A percentile compares a stretch with the other conserved stretches of the same genome.
Evolutionary conservation across 2,888 invertebrate genomes (phyloP).

Genomic region (Erpobdella octoculata): DNA sequence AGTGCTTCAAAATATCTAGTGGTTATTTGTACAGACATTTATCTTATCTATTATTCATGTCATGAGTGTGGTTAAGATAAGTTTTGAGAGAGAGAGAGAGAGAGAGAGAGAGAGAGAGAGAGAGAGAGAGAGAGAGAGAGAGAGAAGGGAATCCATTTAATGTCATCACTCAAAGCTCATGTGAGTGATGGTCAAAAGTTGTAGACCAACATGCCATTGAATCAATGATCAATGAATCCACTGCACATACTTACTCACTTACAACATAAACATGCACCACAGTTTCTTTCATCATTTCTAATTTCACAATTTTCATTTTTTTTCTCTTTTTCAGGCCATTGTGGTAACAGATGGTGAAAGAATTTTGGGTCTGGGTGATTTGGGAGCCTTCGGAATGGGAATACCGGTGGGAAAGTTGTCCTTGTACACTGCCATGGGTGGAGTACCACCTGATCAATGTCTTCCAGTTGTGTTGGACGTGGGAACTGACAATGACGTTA

Average conservation of each 20-base stretch:
- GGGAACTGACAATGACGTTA: constrained; percentile 79
- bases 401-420: constrained; percentile 95
- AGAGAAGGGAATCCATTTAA: too few species aligned
- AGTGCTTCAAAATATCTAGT: too few species aligned
- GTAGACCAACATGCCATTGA: neutral
- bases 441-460: constrained; percentile 77
- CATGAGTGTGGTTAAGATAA: neutral
- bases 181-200: too few species aligned
- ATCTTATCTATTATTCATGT: too few species aligned
- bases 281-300: too few species aligned
- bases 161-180: too few species aligned
- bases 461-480: constrained; percentile 89
- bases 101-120: too few species aligned
- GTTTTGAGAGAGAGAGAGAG: too few species aligned
- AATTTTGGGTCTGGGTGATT: constrained; percentile 90
- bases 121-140: too few species aligned
- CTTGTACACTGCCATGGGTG: constrained; percentile 91
- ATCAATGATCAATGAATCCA: neutral
- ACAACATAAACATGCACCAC: neutral
- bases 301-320: too few species aligned
- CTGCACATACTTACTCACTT: neutral
- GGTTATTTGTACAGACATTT: too few species aligned
- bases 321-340: constrained; percentile 49
- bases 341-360: constrained; percentile 97
- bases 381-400: constrained; percentile 96